phyloP scores from a whole-genome alignment of 2,888 invertebrate genomes.

The Sturmia bella region DNA sequence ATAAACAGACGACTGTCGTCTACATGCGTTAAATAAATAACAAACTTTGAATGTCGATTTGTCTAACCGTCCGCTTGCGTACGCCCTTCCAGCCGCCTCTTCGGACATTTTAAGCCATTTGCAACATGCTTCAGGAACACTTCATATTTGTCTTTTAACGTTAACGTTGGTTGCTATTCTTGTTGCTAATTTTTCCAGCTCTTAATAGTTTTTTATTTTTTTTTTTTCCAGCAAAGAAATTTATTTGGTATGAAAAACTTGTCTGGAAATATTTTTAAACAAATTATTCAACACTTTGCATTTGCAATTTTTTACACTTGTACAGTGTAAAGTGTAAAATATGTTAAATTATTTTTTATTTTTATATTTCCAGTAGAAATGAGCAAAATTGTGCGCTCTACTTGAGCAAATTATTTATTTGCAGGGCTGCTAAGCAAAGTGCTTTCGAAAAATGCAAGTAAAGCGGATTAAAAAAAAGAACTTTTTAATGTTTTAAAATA shows the following conservation, averaged over 20 bases:
- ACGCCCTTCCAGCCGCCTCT: not conserved
- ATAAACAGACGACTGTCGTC: slow-evolving; percentile 48
- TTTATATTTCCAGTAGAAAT: slow-evolving; percentile 15
- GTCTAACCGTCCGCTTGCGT: slow-evolving; percentile 7
- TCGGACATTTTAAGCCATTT: slow-evolving; percentile 41
- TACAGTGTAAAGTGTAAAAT: slow-evolving; percentile 50
- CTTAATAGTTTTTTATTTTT: slow-evolving; percentile 12
- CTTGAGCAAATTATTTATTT: slow-evolving; percentile 3
- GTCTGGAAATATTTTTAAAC: slow-evolving; percentile 78
- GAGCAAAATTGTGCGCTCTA: not conserved
- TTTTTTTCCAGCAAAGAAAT: slow-evolving; percentile 10
- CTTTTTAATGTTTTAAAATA: too few relatives aligned
- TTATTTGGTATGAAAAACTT: slow-evolving; percentile 68
- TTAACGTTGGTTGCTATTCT: slow-evolving; percentile 18
- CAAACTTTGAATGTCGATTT: slow-evolving; percentile 48
- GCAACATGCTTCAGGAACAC: slow-evolving; percentile 55
- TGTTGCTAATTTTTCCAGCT: slow-evolving; percentile 24
- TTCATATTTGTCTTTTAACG: slow-evolving; percentile 61
- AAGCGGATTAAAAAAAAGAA: too few relatives aligned
- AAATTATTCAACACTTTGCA: slow-evolving; percentile 80
- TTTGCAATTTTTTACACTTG: slow-evolving; percentile 71
- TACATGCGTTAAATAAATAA: slow-evolving; percentile 17
- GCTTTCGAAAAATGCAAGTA: too few relatives aligned
- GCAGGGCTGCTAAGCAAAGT: slow-evolving; percentile 14
- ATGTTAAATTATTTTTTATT: slow-evolving; percentile 46